Conservation (phyloP, 1,140 invertebrate genomes). For the Drosophila murphyi region DNA sequence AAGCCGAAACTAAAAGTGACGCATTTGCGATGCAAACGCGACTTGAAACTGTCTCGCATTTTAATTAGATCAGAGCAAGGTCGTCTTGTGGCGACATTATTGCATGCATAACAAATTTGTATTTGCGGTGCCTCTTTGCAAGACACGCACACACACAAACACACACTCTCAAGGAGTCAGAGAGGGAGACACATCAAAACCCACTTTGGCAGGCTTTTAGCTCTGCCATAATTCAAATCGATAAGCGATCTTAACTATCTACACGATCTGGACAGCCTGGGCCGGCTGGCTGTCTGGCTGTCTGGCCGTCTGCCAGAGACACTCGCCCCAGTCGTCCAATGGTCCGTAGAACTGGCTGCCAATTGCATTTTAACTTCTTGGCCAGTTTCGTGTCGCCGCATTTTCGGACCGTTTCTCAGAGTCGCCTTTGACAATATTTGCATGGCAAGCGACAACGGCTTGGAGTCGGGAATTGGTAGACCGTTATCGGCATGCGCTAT, state of each 20-base stretch:
- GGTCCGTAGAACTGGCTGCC: slow-evolving; percentile 37
- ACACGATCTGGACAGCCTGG: slow-evolving; percentile 70
- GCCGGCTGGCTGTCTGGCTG: slow-evolving; percentile 24
- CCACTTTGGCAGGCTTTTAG: slow-evolving; percentile 76
- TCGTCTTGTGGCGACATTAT: slow-evolving; percentile 52
- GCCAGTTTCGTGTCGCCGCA: slow-evolving; percentile 30
- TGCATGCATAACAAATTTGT: slow-evolving; percentile 70
- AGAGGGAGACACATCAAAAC: slow-evolving; percentile 34
- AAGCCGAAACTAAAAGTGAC: slow-evolving; percentile 33
- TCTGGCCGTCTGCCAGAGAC: slow-evolving; percentile 24
- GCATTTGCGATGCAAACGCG: neutral
- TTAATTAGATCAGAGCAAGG: slow-evolving; percentile 54
- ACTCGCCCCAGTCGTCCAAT: slow-evolving; percentile 16
- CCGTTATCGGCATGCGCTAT: slow-evolving; percentile 57
- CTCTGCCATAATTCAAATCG: slow-evolving; percentile 77
- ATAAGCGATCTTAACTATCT: slow-evolving; percentile 81
- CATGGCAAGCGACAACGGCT: slow-evolving; percentile 40
- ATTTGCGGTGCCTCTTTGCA: slow-evolving; percentile 30
- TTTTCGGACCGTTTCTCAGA: neutral
- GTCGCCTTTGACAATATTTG: slow-evolving; percentile 64
- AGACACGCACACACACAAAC: slow-evolving; percentile 33
- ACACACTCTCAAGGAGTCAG: slow-evolving; percentile 13
- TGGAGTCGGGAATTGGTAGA: slow-evolving; percentile 20
- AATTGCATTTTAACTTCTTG: slow-evolving; percentile 57
- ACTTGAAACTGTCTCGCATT: slow-evolving; percentile 11